Percentiles rank a stretch among this genome's conserved stretches.
phyloP scores from a whole-genome alignment of 1,140 invertebrate species.

The Pseudoatta argentina region DNA sequence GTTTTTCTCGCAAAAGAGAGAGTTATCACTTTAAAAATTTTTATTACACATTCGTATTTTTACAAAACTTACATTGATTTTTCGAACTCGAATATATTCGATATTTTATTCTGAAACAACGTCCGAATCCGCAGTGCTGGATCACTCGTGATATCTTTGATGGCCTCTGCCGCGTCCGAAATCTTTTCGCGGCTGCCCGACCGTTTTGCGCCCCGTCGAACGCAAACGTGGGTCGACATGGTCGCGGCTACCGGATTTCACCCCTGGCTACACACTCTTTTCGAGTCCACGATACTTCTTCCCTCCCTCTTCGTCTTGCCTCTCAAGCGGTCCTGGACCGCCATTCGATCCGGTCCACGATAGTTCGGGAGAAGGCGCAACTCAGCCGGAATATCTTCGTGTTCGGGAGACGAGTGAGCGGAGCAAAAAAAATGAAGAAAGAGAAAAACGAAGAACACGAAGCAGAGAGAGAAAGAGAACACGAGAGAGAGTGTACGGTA shows the following conservation, averaged over 20 bases:
- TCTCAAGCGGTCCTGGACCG: constrained; percentile 66
- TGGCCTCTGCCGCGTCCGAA: constrained; percentile 36
- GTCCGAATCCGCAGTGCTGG: background rate
- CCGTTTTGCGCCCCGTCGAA: constrained; percentile 81
- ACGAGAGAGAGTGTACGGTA: background rate
- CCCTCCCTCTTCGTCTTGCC: constrained; percentile 48
- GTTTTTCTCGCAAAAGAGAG: background rate
- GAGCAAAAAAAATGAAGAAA: background rate
- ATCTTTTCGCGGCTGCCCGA: constrained; percentile 55
- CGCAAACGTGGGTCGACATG: constrained; percentile 83
- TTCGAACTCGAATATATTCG: background rate
- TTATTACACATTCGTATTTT: background rate
- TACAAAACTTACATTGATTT: background rate
- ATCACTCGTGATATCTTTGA: constrained; percentile 46
- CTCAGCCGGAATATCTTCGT: constrained; percentile 83
- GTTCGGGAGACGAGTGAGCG: constrained; percentile 61
- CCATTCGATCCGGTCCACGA: constrained; percentile 83
- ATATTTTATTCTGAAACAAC: constrained; percentile 13
- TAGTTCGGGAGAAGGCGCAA: constrained; percentile 81
- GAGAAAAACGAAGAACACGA: constrained; percentile 23
- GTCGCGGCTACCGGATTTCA: constrained; percentile 85
- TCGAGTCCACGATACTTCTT: constrained; percentile 70
- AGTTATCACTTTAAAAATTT: background rate
- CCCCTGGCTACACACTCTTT: constrained; percentile 83
- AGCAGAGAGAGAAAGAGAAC: background rate